These are phyloP conservation scores for Argyra leucocephala DNA, from an alignment of 2,888 invertebrate genomes.

Conservation along the genomic window DNA sequence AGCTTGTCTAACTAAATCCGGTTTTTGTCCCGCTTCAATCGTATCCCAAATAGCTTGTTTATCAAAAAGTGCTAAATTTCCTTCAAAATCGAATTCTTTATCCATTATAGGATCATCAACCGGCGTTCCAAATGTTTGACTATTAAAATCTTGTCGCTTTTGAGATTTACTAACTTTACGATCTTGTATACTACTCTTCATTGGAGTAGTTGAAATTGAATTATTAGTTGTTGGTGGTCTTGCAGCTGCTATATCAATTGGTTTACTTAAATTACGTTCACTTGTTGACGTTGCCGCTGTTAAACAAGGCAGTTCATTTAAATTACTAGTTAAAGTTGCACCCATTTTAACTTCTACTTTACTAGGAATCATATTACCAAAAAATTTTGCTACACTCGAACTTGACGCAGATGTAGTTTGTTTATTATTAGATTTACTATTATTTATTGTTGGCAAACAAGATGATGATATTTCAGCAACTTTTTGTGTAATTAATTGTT, in stretches of 20 bases:
- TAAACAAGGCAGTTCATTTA: background rate
- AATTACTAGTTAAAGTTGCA: conserved; percentile 20
- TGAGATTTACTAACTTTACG: conserved; percentile 20
- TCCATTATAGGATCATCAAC: conserved; percentile 39
- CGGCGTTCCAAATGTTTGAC: conserved; percentile 39
- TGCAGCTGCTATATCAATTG: conserved; percentile 35
- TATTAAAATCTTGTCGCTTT: conserved; percentile 23
- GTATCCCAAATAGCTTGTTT: conserved; percentile 72
- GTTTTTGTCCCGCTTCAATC: conserved; percentile 53
- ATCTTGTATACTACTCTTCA: conserved; percentile 20
- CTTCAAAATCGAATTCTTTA: conserved; percentile 89
- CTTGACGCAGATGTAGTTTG: conserved; percentile 23
- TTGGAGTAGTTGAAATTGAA: conserved; percentile 23
- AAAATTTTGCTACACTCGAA: conserved; percentile 35
- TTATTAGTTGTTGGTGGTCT: conserved; percentile 24
- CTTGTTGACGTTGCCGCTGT: conserved; percentile 23
- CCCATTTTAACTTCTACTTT: conserved; percentile 40
- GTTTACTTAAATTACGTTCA: conserved; percentile 32
- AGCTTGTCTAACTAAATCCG: conserved; percentile 45
- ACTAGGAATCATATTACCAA: conserved; percentile 41
- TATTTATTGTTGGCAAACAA: conserved; percentile 18
- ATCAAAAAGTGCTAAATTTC: conserved; percentile 83
- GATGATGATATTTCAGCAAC: background rate
- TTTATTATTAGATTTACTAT: conserved; percentile 24
- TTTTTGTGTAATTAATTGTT: background rate